A percentile compares a stretch with the other conserved stretches of the same genome.
These are phyloP conservation scores for Pagetopsis macropterus DNA, from an alignment of 2,797 vertebrate genomes.

Conservation along the genomic window DNA sequence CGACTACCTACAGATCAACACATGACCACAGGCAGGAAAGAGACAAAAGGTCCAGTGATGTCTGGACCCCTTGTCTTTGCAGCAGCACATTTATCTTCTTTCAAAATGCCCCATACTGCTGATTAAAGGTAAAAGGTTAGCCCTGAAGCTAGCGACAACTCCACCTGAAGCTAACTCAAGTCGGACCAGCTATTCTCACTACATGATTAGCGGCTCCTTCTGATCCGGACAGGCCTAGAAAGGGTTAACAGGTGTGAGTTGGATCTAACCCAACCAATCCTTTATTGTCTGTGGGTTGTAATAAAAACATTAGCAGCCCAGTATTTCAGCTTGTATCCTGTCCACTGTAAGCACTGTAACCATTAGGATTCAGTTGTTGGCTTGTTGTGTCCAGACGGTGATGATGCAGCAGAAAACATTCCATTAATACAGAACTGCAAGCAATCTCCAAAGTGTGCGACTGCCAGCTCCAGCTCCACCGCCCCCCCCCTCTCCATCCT, in stretches of 20 bases:
- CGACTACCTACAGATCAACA: constrained; percentile 17
- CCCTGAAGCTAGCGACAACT: no score
- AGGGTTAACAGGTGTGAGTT: constrained; percentile 39
- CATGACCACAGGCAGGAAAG: constrained; percentile 35
- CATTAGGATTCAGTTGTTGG: constrained; percentile 50
- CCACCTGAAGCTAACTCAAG: no score
- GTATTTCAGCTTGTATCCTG: constrained; percentile 37
- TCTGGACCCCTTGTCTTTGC: constrained; percentile 1
- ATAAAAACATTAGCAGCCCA: constrained; percentile 15
- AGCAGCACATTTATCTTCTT: constrained; percentile 10
- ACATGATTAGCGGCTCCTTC: background rate
- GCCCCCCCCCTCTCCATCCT: background rate
- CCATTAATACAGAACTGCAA: constrained; percentile 64
- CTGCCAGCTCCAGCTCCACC: constrained; percentile 42
- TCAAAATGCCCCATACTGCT: no score
- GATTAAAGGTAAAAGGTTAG: no score
- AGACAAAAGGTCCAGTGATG: constrained; percentile 20
- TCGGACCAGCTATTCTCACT: background rate
- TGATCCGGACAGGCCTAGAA: background rate
- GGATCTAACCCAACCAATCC: constrained; percentile 8
- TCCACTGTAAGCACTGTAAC: constrained; percentile 28
- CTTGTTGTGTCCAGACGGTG: constrained; percentile 60
- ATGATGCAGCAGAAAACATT: constrained; percentile 67
- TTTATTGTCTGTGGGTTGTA: background rate
- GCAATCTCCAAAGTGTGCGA: constrained; percentile 46